Evolutionary conservation across 1,140 invertebrate genomes (phyloP), one percentile per base, ranked within the genome.

Genomic region (Lamellibrachia luymesi): DNA sequence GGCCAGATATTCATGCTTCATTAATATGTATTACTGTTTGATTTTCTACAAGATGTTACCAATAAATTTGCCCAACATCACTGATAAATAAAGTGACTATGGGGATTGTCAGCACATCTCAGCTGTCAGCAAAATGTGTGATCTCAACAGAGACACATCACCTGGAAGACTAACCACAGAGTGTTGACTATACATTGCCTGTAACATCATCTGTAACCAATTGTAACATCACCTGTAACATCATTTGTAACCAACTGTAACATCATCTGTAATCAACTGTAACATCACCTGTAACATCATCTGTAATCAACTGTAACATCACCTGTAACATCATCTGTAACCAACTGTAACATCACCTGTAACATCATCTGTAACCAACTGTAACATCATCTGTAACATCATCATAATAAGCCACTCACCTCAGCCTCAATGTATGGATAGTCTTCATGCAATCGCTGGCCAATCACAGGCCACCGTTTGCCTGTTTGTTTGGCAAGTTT

Each of bases 391-490:
- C 17, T 10, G 8, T 80, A 6, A 8, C 64, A 80, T 17, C 5
- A 80, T 38, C 64, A 22, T 17, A 22, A 17, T 56, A 22, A 80
- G 17, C 64, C 64, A 94, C 92, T 94, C 94, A 99, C 98, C 97
- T 99, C 99, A 27, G 99, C 99, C 96, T 99, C 99, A 95, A 99
- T 98, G 95, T 99, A 99, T 0, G 99, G 99, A 96, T 99, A 99
- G 96, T 99, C 99, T 25, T 98, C 98, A 96, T 99, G 99, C 64
- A 99, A 97, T 95, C 99, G 98, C 94, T 98, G 98, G 92, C 99
- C 99, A 94, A 99, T 99, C 94, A 99, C 98, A 25, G 97, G 97
- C 99, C 99, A 99, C 92, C 98, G 97, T 97, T 99, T 98, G 56
- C 99, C 99, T 25, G 99, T 99, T 91, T 99, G 97, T 51, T 98